Base-by-base conservation (phyloP, 2,888 invertebrate species). In the Folsomia candida region DNA sequence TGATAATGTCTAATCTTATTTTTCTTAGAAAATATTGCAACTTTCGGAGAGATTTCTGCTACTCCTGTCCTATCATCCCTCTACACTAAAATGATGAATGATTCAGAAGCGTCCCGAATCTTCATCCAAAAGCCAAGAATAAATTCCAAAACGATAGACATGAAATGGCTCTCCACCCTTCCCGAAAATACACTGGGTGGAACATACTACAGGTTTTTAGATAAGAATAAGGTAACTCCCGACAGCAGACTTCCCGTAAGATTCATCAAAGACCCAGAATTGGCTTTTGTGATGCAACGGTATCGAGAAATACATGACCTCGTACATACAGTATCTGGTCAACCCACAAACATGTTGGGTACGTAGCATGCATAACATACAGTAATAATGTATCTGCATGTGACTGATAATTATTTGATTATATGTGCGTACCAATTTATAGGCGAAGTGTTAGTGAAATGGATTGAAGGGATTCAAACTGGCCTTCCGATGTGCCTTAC, bases 281-380 rank as follows among this genome's bases (percentile, higher is more conserved):
- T 96, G 79, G 95, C 96, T 2, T 99, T 97, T 84, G 91, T 98
- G 60, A 95, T 99, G 91, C 94, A 96, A 83, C 87, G 99, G 68
- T 99, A 99, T 83, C 88, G 99, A 77, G 97, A 99, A 85, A 91
- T 93, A 9, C 99, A 99, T 83, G 99, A 99, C 85, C 87, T 99
- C 76, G 89, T 93, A 70, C 99, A 99, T 84, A 90, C 96, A 0
- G 86, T 92, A 22, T 87, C 98, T 54, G 89, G 90, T 78, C 97
- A 97, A 94, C 95, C 93, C 51, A 97, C 95, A 14, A 92, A 92
- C 81, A 94, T 96, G 93, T 85, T 96, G 47, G 89, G 90, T 87
- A 86, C 82, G 80, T 65, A 57, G 18, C 18, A 11, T 47, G 18
- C 18, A 11, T 47, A 47, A 47, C 18, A 18, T 18, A 9, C 9